Percentiles rank a stretch among this genome's conserved stretches.
Conservation (phyloP, 2,113 vertebrate species). For the Talpa occidentalis region DNA sequence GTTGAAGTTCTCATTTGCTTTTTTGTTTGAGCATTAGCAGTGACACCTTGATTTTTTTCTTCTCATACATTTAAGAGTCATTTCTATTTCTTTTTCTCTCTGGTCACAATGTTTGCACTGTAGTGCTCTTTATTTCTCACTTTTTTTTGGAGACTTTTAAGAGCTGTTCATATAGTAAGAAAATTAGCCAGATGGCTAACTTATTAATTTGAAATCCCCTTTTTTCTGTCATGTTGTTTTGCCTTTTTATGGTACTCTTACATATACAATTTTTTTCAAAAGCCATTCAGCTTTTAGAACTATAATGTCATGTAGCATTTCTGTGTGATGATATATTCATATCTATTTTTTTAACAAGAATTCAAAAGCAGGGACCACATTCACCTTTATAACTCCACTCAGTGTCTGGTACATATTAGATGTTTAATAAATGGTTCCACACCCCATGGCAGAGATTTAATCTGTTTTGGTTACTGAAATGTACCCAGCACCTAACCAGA, state of each 20-base stretch:
- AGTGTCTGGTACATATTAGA: neutral
- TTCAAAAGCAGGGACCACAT: neutral
- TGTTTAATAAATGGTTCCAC: neutral
- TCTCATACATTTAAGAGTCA: neutral
- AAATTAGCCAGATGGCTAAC: neutral
- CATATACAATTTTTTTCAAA: neutral
- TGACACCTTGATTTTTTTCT: neutral
- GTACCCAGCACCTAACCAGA: neutral
- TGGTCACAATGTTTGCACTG: neutral
- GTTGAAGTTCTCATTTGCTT: neutral
- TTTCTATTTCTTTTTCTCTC: neutral
- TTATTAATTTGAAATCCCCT: neutral
- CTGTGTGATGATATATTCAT: neutral
- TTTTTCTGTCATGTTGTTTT: neutral
- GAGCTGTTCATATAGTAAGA: neutral
- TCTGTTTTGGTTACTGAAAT: neutral
- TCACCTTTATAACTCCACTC: neutral
- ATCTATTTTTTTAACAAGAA: neutral
- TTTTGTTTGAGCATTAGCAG: neutral
- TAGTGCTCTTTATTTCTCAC: neutral
- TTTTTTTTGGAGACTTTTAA: neutral
- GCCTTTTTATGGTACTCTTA: neutral
- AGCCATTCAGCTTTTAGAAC: neutral
- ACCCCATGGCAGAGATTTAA: neutral
- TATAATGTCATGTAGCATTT: neutral